Base-by-base conservation (phyloP, 37 sponge, comb jelly and placozoan genomes). In the Ianthella basta region DNA sequence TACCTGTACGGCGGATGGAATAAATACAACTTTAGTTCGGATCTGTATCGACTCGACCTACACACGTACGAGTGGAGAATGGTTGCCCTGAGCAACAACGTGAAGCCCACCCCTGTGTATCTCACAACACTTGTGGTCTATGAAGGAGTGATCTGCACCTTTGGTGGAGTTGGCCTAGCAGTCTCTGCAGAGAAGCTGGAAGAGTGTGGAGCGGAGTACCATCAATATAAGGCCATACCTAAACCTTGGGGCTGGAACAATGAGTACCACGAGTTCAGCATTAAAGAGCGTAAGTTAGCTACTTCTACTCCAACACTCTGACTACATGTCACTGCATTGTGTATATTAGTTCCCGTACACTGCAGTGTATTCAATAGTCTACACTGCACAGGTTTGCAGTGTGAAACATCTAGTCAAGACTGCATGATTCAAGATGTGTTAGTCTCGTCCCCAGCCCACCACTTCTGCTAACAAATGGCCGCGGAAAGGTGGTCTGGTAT, bases 1-100 rank as follows among this genome's bases (percentile, higher is more conserved):
- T 85, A 82, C 29, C 86, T 91, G 25, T 91, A 59, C 57, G 82
- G 91, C n/a, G 91, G 91, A 3, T 87, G 81, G 85, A 91, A 84
- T 10, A 35, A 87, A 21, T 53, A 69, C 3, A 32, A 66, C 1
- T 91, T 91, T 73, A 65, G 72, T 86, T 55, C 83, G 24, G 87
- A 90, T 4, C 55, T 90, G 3, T 90, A 86, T 65, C 60, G 67
- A 24, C 44, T 91, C 0, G 36, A 60, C 0, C 12, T 87, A 40
- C 59, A 36, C 39, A 74, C 14, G 1, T 91, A 84, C 79, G 24
- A 34, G 3, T 87, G 91, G 91, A 66, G 73, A 56, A 87, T 39
- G 32, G 55, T 90, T 15, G 18, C 23, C 25, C 85, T 81, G 2
- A 50, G 20, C 33, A 35, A 79, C 6, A 21, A 56, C 16, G 40